Base-by-base conservation (phyloP, 2,797 vertebrate species). In the Austrolebias charrua region DNA sequence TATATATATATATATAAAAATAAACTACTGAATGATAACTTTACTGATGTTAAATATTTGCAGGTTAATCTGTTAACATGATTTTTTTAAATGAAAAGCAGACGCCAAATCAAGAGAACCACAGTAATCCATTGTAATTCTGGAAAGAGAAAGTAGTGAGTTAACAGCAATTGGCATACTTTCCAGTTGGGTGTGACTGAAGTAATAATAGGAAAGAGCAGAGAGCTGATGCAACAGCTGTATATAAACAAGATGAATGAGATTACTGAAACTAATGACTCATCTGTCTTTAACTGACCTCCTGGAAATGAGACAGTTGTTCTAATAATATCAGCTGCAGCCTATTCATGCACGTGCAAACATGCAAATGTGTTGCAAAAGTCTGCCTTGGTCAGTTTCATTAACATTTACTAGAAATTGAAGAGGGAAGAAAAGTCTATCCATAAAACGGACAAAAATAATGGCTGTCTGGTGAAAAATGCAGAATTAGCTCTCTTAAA, bases 331-430 rank as follows among this genome's bases (percentile, higher is more conserved):
- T 40, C 11, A 63, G 56, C 47, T 49, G 51, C 4, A 6, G 4
- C 31, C 71, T 10, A 20, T 38, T 49, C 69, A 73, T 75, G 62
- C 66, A 1, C 75, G 78, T 82, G 80, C 80, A 47, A 29, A 54
- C 72, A 75, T 71, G 73, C n/a, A n/a, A 18, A 46, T 31, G 18
- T 7, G n/a, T 7, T 2, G 38, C 35, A 31, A n/a, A 51, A 51
- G 15, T 62, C 18, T 13, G 50, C 28, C 64, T 20, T 38, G 7
- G 18, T 24, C 11, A 60, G 35, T 40, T 50, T 12, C 7, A 40
- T 1, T 20, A 28, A 15, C 5, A 35, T 14, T 38, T 14, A 13
- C 2, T 1, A 20, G 7, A 48, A 13, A 20, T 11, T 24, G 45
- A 46, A 55, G 11, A 55, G 1, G 10, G 20, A 10, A 10, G 8